These are phyloP conservation scores for Cercopithecus mona DNA, from an alignment of 2,113 vertebrate genomes.

Conservation along the genomic window DNA sequence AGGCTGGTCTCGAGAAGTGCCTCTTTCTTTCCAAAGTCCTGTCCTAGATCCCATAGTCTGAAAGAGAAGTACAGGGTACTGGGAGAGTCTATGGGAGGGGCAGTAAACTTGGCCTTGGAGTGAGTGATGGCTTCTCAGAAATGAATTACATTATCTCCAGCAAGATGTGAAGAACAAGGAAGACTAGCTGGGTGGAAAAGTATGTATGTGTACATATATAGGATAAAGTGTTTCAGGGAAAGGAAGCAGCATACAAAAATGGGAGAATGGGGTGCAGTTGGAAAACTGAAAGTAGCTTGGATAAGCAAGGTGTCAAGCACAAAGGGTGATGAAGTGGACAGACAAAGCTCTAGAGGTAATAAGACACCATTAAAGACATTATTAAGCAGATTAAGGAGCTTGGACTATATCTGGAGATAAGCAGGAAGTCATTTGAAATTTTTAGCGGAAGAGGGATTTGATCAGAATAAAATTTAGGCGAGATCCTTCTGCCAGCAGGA, in stretches of 20 bases:
- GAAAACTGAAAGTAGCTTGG: not conserved
- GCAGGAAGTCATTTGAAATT: not conserved
- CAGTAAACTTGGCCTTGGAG: not conserved
- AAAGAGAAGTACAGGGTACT: not conserved
- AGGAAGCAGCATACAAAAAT: not conserved
- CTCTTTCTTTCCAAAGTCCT: not conserved
- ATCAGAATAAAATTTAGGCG: not conserved
- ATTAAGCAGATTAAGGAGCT: not conserved
- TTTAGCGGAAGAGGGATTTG: conserved; percentile 20
- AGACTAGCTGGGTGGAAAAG: not conserved
- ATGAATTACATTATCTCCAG: not conserved
- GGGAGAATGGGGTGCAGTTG: not conserved
- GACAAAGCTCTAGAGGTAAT: not conserved
- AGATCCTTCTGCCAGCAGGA: not conserved
- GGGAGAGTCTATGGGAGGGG: not conserved
- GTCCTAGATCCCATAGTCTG: not conserved
- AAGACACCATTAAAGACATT: not conserved
- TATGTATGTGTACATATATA: not conserved
- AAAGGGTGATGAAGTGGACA: not conserved
- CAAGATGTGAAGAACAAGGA: not conserved
- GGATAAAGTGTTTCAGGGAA: not conserved
- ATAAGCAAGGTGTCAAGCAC: not conserved
- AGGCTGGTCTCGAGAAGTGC: no score
- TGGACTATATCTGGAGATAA: not conserved
- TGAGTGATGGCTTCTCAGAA: not conserved